Evolutionary conservation across 2,113 vertebrate genomes (phyloP).

Genomic region (Turnix velox): DNA sequence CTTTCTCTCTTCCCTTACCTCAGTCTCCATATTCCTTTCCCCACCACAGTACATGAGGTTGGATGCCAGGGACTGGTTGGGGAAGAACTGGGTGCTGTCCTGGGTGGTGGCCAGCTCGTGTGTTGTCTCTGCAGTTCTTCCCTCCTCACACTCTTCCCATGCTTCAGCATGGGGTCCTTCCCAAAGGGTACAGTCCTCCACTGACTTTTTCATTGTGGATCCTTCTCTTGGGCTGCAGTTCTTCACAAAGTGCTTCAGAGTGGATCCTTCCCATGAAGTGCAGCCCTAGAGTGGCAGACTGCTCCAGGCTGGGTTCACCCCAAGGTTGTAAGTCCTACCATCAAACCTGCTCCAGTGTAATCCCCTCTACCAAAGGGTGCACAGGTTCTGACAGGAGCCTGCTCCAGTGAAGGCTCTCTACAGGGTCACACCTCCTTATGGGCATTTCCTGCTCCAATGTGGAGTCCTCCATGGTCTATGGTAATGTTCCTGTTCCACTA

Average conservation of each 20-base stretch:
- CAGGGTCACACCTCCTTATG: not conserved
- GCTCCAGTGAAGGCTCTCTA: not conserved
- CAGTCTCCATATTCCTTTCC: not conserved
- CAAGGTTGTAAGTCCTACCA: not conserved
- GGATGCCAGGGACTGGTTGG: not conserved
- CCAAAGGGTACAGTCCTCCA: not conserved
- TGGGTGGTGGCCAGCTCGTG: not conserved
- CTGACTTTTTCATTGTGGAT: not conserved
- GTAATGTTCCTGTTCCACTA: not conserved
- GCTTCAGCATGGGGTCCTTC: not conserved
- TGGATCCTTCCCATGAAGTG: not conserved
- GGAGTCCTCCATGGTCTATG: not conserved
- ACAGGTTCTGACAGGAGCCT: not conserved
- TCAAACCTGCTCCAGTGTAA: not conserved
- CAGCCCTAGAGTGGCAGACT: not conserved
- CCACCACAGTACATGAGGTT: accelerated
- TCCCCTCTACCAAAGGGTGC: not conserved
- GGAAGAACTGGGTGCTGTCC: not conserved
- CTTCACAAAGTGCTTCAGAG: not conserved
- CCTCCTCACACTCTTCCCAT: not conserved
- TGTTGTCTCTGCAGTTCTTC: not conserved
- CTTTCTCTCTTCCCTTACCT: not conserved
- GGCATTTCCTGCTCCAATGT: not conserved
- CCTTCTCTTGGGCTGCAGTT: not conserved
- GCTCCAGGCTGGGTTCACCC: not conserved